Conservation (phyloP, 2,113 vertebrate species). For the Alaudala cheleensis region DNA sequence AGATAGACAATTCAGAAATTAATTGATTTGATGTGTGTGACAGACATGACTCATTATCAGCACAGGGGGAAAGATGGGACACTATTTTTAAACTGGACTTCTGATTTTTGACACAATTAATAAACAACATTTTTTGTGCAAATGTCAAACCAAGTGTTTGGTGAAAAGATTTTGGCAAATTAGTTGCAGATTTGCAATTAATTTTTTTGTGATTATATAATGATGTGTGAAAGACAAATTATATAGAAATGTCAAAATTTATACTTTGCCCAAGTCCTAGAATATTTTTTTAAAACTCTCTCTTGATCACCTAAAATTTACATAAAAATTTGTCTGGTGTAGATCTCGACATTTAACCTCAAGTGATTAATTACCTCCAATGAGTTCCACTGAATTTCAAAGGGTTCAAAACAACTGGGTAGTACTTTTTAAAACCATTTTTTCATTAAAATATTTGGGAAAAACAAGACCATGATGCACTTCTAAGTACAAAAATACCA, state of each 20-base stretch:
- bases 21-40: background rate
- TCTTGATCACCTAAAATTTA: background rate
- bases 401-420: background rate
- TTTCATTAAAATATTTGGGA: background rate
- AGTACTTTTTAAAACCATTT: fast-evolving
- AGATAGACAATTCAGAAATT: background rate
- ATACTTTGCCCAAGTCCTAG: fast-evolving
- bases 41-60: fast-evolving
- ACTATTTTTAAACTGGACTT: background rate
- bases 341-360: background rate
- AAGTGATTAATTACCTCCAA: background rate
- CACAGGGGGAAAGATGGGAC: background rate
- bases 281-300: background rate
- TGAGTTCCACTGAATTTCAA: fast-evolving
- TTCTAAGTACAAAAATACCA: background rate
- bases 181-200: background rate
- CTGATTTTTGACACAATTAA: background rate
- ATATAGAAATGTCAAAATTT: background rate
- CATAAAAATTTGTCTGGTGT: background rate
- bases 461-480: background rate
- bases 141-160: background rate
- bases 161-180: background rate
- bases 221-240: fast-evolving
- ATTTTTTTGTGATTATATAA: background rate
- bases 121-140: background rate